Evolutionary conservation across 2,113 vertebrate species (phyloP).

Genomic region (Murina feae): DNA sequence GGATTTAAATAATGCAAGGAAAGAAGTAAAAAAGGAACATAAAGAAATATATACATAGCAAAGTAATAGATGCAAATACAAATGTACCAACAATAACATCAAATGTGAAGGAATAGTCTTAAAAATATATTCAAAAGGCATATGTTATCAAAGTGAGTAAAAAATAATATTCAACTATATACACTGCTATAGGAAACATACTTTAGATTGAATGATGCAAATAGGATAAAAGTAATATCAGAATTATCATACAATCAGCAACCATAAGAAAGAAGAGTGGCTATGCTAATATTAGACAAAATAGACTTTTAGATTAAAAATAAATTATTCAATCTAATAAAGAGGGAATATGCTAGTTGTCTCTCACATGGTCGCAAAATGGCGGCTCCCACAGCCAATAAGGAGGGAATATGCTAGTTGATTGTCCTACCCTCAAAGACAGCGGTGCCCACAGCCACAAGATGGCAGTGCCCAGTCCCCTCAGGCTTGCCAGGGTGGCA

Average conservation of each 20-base stretch:
- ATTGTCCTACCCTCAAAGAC: too few relatives aligned
- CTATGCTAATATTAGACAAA: not conserved
- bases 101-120: not conserved
- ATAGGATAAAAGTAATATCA: not conserved
- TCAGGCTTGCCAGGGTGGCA: too few relatives aligned
- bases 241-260: not conserved
- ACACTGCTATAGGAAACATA: not conserved
- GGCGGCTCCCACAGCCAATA: too few relatives aligned
- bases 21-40: not conserved
- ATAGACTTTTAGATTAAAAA: not conserved
- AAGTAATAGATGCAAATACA: not conserved
- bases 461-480: too few relatives aligned
- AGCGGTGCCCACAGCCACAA: too few relatives aligned
- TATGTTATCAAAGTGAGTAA: not conserved
- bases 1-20: not conserved
- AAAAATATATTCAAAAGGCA: not conserved
- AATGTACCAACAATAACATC: not conserved
- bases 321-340: too few relatives aligned
- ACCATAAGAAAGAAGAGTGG: not conserved
- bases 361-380: too few relatives aligned
- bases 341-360: too few relatives aligned
- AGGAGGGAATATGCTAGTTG: too few relatives aligned
- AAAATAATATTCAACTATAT: not conserved
- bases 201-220: not conserved
- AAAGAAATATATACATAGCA: not conserved